Evolutionary conservation across 2,888 invertebrate species (phyloP), one percentile per base, ranked within the genome.

Genomic region (Peribatodes rhomboidaria): DNA sequence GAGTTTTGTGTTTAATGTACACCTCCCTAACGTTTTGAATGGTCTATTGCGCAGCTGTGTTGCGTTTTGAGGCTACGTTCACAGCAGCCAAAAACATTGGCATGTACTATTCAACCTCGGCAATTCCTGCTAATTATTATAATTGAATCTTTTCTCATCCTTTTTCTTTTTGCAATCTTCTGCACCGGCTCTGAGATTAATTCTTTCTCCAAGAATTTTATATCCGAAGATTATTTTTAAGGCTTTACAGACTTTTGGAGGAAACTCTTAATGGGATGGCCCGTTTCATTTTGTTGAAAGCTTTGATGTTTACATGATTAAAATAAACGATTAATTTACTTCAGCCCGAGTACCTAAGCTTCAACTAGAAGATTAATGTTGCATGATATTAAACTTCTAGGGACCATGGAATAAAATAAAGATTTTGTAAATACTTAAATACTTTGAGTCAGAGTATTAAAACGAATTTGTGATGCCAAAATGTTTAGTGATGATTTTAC

Each of bases 71-170:
- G 6, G 13, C 13, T 13, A 7, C n/a, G 13, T 13, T 50, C 18
- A 20, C 8, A 35, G 20, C 35, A 7, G 35, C 50, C 18, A 20
- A 50, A 18, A 35, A 18, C 4, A 20, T 37, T 20, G 50, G 20
- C 35, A 7, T 1, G 18, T 1, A 13, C 13, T 50, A 6, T 20
- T 37, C 65, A 58, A 47, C 39, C 65, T 61, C 60, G 66, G 66
- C 64, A 64, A 61, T 62, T 65, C 56, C 63, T 69, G 68, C 72
- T 75, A 74, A 75, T 74, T 74, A 73, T 74, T 73, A 68, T 73
- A 73, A 75, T 73, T 75, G 73, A 75, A 75, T 73, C 69, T 67
- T 68, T 65, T 65, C 64, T 70, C 70, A 72, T 70, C 64, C 65
- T 67, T 65, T 65, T 70, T 69, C 68, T 71, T 72, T 74, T 69